A percentile compares a stretch with the other conserved stretches of the same genome.
Evolutionary conservation across 2,113 vertebrate species (phyloP).

Genomic region (Hepsetus odoe): DNA sequence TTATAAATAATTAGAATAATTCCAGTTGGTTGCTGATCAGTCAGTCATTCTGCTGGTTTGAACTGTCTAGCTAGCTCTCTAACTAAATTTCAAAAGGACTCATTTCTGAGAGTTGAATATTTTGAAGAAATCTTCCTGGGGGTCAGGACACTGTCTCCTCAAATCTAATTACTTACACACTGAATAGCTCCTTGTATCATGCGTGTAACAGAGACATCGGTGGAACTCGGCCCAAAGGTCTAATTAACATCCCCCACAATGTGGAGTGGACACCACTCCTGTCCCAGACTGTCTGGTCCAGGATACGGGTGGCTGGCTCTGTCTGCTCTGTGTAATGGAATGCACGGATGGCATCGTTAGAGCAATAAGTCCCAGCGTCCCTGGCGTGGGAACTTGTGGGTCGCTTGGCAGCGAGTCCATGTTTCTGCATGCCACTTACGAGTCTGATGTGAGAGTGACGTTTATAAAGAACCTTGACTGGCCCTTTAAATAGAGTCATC

Average conservation of each 20-base stretch:
- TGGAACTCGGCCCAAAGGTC: conserved; percentile 47
- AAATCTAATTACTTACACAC: conserved; percentile 58
- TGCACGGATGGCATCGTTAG: conserved; percentile 52
- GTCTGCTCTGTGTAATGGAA: conserved; percentile 35
- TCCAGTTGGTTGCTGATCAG: no score
- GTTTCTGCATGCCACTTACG: neutral
- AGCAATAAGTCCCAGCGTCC: conserved; percentile 44
- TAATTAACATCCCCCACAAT: conserved; percentile 62
- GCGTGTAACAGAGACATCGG: conserved; percentile 60
- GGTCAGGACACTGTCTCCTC: conserved; percentile 53
- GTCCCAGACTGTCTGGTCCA: conserved; percentile 42
- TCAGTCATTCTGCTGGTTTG: no score
- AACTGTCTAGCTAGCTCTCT: no score
- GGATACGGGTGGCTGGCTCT: conserved; percentile 50
- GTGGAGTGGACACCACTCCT: conserved; percentile 31
- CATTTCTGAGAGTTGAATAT: neutral
- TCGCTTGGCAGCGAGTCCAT: conserved; percentile 41
- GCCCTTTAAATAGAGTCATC: conserved; percentile 36
- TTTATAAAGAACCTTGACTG: neutral
- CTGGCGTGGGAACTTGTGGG: conserved; percentile 63
- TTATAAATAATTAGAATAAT: no score
- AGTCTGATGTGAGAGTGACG: neutral
- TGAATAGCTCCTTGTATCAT: conserved; percentile 58
- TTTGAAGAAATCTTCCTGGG: neutral
- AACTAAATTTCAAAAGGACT: neutral